Evolutionary conservation across 2,113 vertebrate genomes (phyloP).

Genomic region (Bubalus kerabau): DNA sequence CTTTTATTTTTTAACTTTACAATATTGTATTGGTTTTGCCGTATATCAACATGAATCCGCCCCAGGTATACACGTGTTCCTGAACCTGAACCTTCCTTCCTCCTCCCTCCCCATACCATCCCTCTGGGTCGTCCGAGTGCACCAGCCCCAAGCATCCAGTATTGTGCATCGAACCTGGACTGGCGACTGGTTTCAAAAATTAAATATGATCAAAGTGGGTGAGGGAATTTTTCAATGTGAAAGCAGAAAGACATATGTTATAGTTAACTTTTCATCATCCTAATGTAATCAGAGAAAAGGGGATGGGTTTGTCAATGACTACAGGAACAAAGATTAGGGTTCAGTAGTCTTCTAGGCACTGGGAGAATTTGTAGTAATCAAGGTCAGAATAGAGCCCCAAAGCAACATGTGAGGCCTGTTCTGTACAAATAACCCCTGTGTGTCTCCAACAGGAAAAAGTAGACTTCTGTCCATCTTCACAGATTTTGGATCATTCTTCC

Average conservation of each 20-base stretch:
- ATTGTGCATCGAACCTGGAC: too few relatives aligned
- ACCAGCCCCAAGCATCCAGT: too few relatives aligned
- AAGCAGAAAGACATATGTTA: neutral
- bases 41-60: too few relatives aligned
- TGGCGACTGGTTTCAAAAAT: neutral
- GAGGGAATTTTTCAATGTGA: neutral
- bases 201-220: neutral
- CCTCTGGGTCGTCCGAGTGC: too few relatives aligned
- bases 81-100: too few relatives aligned
- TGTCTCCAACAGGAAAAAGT: neutral
- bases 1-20: too few relatives aligned
- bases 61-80: too few relatives aligned
- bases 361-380: neutral
- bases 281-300: neutral
- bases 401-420: neutral
- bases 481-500: neutral
- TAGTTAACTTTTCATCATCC: neutral
- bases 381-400: neutral
- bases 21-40: too few relatives aligned
- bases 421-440: neutral
- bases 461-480: neutral
- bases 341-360: neutral
- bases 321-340: neutral
- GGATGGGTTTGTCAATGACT: neutral
- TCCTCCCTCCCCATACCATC: too few relatives aligned